phyloP scores from a whole-genome alignment of 1,140 invertebrate species.

The Zaprionus camerounensis region DNA sequence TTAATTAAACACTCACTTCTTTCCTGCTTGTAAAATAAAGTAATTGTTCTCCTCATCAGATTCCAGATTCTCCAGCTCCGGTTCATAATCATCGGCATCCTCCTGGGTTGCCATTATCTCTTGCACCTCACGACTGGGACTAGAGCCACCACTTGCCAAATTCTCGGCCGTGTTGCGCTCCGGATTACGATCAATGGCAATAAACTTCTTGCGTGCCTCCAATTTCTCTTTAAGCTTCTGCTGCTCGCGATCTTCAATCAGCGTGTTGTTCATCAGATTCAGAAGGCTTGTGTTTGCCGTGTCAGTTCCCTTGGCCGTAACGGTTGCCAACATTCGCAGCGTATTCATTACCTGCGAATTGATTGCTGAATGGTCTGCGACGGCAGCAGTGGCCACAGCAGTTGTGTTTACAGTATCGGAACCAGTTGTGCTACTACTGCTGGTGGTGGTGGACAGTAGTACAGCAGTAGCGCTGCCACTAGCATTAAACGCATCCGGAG shows the following conservation, averaged over 20 bases:
- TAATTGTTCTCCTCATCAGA: slow-evolving; percentile 62
- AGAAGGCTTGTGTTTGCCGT: slow-evolving; percentile 68
- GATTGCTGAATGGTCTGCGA: slow-evolving; percentile 47
- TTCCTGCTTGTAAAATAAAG: slow-evolving; percentile 45
- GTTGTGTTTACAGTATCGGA: slow-evolving; percentile 28
- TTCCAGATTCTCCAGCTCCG: slow-evolving; percentile 64
- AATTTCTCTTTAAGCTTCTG: slow-evolving; percentile 75
- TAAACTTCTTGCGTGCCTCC: slow-evolving; percentile 74
- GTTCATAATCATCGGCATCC: slow-evolving; percentile 65
- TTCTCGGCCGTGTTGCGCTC: slow-evolving; percentile 70
- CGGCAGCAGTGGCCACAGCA: neutral
- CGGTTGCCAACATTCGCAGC: slow-evolving; percentile 78
- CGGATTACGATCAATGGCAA: slow-evolving; percentile 74
- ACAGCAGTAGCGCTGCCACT: slow-evolving; percentile 67
- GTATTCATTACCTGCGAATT: slow-evolving; percentile 80
- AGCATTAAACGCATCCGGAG: slow-evolving; percentile 93
- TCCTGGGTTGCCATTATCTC: slow-evolving; percentile 89
- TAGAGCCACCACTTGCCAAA: slow-evolving; percentile 88
- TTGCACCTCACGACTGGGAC: slow-evolving; percentile 93
- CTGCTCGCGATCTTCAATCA: slow-evolving; percentile 80
- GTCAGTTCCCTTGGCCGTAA: slow-evolving; percentile 55
- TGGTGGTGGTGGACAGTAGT: slow-evolving; percentile 42
- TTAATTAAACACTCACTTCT: slow-evolving; percentile 24
- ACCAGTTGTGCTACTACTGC: slow-evolving; percentile 25
- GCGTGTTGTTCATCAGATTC: slow-evolving; percentile 79